Conservation (phyloP, 23 tunicate species). For the Pegea sp. region DNA sequence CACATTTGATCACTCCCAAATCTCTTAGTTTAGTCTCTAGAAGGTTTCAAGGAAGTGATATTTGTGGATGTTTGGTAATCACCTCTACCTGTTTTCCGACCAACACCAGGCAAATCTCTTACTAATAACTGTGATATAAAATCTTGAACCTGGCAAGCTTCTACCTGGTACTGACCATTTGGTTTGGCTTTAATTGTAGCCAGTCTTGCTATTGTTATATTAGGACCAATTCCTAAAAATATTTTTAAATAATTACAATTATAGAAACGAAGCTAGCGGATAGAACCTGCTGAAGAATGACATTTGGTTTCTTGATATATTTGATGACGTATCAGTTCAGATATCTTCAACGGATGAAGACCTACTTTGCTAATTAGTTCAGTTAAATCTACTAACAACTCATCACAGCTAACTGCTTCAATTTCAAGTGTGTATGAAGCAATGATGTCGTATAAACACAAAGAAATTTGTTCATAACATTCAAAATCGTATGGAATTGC, state of each 20-base stretch:
- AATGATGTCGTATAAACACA: slow-evolving; percentile 29
- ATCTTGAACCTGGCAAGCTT: slow-evolving; percentile 10
- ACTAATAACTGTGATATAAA: slow-evolving; percentile 32
- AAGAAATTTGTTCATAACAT: slow-evolving; percentile 45
- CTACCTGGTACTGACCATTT: slow-evolving; percentile 43
- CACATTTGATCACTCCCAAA: slow-evolving; percentile 35
- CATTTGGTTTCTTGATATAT: slow-evolving; percentile 55
- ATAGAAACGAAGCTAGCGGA: background rate
- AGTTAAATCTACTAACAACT: slow-evolving; percentile 55
- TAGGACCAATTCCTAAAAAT: slow-evolving; percentile 65
- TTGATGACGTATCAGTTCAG: slow-evolving; percentile 12
- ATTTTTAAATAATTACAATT: background rate
- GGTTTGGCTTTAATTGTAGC: slow-evolving; percentile 76
- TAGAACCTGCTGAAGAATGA: slow-evolving; percentile 86
- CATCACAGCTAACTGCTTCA: slow-evolving; percentile 93
- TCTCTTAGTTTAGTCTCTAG: slow-evolving; percentile 33
- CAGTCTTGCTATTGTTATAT: slow-evolving; percentile 68
- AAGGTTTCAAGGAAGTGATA: no score
- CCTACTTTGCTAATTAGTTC: slow-evolving; percentile 16
- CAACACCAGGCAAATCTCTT: slow-evolving; percentile 82
- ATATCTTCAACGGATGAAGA: slow-evolving; percentile 16
- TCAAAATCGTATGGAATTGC: slow-evolving; percentile 84
- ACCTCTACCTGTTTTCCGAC: slow-evolving; percentile 38
- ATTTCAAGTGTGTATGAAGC: slow-evolving; percentile 43
- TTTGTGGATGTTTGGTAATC: no score